Percentiles rank a stretch among this genome's conserved stretches.
These are phyloP conservation scores for Menura novaehollandiae DNA, from an alignment of 2,113 vertebrate genomes.

Conservation along the genomic window DNA sequence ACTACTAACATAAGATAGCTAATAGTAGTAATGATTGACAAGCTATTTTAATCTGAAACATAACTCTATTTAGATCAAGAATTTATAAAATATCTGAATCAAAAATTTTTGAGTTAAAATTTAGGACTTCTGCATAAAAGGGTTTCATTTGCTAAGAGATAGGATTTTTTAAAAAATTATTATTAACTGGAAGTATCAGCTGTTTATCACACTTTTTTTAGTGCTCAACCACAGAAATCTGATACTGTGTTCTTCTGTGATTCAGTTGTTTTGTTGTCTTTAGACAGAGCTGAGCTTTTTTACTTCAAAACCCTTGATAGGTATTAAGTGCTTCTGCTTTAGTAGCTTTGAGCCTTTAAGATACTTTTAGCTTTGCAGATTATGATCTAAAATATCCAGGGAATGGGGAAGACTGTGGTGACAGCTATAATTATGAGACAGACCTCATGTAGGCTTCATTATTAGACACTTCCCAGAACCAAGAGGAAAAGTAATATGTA, in stretches of 20 bases:
- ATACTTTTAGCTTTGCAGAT: neutral
- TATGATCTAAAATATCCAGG: neutral
- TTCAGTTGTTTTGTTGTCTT: neutral
- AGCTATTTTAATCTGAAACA: neutral
- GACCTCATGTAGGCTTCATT: neutral
- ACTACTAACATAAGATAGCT: neutral
- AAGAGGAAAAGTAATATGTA: neutral
- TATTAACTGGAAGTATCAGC: neutral
- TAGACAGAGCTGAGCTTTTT: neutral
- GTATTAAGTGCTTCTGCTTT: neutral
- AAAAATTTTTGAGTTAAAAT: neutral
- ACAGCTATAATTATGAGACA: neutral
- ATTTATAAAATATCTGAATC: neutral
- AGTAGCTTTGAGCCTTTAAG: neutral
- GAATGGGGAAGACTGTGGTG: neutral
- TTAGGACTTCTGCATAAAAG: neutral
- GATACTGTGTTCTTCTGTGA: neutral
- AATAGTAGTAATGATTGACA: neutral
- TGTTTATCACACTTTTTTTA: neutral
- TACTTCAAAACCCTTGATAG: neutral
- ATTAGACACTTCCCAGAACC: neutral
- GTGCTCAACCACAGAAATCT: neutral
- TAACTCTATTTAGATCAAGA: neutral
- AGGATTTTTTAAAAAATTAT: neutral
- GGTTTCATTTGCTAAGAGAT: fast-evolving